These are phyloP conservation scores for Drosophila dives DNA, from an alignment of 2,888 invertebrate species.

Conservation along the genomic window DNA sequence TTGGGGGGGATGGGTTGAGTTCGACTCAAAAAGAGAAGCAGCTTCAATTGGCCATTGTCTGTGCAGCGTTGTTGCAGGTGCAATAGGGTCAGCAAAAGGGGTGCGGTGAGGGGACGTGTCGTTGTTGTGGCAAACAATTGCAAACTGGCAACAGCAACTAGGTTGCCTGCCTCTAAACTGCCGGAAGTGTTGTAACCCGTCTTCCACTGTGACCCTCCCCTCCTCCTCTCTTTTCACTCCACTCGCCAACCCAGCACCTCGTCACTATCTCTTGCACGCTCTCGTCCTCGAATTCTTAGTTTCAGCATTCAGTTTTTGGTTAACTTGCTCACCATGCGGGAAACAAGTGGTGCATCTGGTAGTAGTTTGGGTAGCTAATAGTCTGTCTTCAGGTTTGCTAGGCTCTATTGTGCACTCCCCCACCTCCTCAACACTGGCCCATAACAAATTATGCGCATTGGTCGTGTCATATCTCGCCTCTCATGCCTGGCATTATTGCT, in stretches of 20 bases:
- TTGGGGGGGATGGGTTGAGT: background rate
- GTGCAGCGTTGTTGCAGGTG: constrained; percentile 39
- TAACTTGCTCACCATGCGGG: constrained; percentile 26
- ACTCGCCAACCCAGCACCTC: background rate
- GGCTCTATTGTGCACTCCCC: constrained; percentile 54
- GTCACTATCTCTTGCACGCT: background rate
- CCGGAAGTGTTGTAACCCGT: constrained; percentile 62
- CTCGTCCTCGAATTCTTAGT: background rate
- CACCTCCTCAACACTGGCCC: background rate
- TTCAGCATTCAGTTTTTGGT: constrained; percentile 24
- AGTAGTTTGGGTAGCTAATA: constrained; percentile 4
- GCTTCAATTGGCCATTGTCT: constrained; percentile 76
- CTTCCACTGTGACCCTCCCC: background rate
- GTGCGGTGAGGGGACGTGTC: constrained; percentile 2
- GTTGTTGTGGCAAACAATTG: constrained; percentile 68
- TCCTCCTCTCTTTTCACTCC: background rate
- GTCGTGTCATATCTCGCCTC: constrained; percentile 67
- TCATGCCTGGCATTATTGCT: constrained; percentile 34
- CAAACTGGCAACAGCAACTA: constrained; percentile 50
- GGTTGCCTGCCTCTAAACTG: constrained; percentile 52
- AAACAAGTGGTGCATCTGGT: constrained; percentile 24
- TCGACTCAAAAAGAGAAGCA: constrained; percentile 15
- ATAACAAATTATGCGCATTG: constrained; percentile 28
- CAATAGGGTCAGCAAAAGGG: constrained; percentile 31
- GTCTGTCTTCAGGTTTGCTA: constrained; percentile 68